Base-by-base conservation (phyloP, 2,113 vertebrate genomes). In the Oncorhynchus nerka region DNA sequence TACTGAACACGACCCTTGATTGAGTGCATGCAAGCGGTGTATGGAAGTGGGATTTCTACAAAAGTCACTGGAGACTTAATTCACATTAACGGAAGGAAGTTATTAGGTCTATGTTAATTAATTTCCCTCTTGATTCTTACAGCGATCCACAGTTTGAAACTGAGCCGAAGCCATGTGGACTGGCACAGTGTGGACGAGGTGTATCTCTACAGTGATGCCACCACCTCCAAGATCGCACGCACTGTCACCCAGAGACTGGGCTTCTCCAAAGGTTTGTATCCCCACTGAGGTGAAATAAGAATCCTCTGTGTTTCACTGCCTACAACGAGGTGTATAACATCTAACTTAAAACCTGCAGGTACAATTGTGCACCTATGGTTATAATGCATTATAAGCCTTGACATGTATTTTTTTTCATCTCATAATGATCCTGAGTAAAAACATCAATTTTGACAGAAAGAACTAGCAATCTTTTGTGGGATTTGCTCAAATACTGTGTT, bases 121-220 rank as follows among this genome's bases (percentile, higher is more conserved):
- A 20, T 4, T 5, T 66, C 61, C 66, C 13, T 83, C 74, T 4
- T 69, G 15, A 5, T 15, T 71, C 68, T 80, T 51, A 85, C 92
- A 98, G 97, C 95, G 59, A 86, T 96, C 82, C 94, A 96, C 78
- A 97, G 96, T 78, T 90, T 96, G 70, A 97, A 98, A 90, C 80
- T 99, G 86, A 98, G 95, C 83, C 93, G 96, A 22, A 98, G 94
- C 78, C 97, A 99, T 0, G 96, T 99, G 84, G 97, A 99, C 85
- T 99, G 97, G 97, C 95, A 99, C 88, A 95, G 95, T 34, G 90
- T 99, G 89, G 95, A 98, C 19, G 96, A 98, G 77, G 97, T 98
- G 0, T 98, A 98, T 85, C 93, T 99, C 19, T 99, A 99, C 92
- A 99, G 97, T 13, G 97, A 98, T 13, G 95, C 96, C 77, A 98